Evolutionary conservation across 2,888 invertebrate species (phyloP).

Genomic region (Philaethria dido): DNA sequence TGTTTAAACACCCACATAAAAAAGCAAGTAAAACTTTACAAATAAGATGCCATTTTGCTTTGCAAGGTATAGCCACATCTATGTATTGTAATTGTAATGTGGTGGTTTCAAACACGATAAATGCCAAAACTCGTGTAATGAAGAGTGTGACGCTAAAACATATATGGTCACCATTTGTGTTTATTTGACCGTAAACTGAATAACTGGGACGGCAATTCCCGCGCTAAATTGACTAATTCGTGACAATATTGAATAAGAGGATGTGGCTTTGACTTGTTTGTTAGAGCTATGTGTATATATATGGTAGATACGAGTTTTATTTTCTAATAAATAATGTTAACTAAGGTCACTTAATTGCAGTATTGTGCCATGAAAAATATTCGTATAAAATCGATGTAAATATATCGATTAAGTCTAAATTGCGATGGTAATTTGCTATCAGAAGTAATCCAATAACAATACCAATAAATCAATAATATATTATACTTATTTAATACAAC

Average conservation of each 20-base stretch:
- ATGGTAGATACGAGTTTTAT: background rate
- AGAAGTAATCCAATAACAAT: too few relatives aligned
- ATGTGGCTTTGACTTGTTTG: slow-evolving; percentile 14
- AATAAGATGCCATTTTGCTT: background rate
- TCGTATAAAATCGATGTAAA: too few relatives aligned
- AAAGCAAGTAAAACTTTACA: background rate
- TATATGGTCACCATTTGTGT: slow-evolving; percentile 38
- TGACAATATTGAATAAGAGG: slow-evolving; percentile 37
- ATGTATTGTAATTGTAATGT: background rate
- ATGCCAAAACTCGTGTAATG: slow-evolving; percentile 1
- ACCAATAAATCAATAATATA: too few relatives aligned
- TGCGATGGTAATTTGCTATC: too few relatives aligned
- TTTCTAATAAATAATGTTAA: background rate
- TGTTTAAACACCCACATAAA: background rate
- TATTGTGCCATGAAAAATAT: too few relatives aligned
- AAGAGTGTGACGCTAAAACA: slow-evolving; percentile 19
- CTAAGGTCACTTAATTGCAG: too few relatives aligned
- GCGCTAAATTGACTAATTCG: slow-evolving; percentile 61
- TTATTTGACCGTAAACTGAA: slow-evolving; percentile 63
- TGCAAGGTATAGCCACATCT: background rate
- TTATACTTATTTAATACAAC: too few relatives aligned
- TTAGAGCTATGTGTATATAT: background rate
- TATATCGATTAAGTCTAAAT: too few relatives aligned
- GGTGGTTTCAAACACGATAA: background rate
- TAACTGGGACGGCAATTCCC: slow-evolving; percentile 63